Evolutionary conservation across 2,797 vertebrate genomes (phyloP).

Genomic region (Erpetoichthys calabaricus): DNA sequence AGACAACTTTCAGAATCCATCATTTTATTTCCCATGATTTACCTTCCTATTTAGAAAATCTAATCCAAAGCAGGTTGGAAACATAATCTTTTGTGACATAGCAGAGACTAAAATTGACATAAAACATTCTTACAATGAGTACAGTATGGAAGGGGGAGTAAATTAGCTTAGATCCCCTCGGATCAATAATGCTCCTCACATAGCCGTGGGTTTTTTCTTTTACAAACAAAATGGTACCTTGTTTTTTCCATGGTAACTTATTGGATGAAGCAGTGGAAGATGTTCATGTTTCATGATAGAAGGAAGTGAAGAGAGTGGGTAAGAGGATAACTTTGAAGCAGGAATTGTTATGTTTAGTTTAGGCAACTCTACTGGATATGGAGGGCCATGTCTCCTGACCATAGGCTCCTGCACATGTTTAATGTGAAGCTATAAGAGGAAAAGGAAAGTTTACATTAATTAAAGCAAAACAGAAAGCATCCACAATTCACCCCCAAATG

Average conservation of each 20-base stretch:
- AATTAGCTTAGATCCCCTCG: no score
- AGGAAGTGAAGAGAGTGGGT: constrained; percentile 34
- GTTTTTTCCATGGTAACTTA: constrained; percentile 44
- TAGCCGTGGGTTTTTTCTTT: no score
- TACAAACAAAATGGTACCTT: constrained; percentile 43
- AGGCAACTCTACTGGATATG: constrained; percentile 44
- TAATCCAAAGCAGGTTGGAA: no score
- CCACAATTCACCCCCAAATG: no score
- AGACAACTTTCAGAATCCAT: no score
- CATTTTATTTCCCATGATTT: no score
- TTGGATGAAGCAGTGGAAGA: constrained; percentile 39
- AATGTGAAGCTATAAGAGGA: constrained; percentile 29
- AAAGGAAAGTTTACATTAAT: neutral
- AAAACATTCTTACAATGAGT: constrained; percentile 1
- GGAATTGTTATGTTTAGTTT: constrained; percentile 43
- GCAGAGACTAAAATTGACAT: no score
- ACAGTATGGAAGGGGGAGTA: no score
- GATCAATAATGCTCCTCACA: no score
- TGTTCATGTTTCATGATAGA: constrained; percentile 33
- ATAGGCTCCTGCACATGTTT: constrained; percentile 35
- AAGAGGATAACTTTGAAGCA: constrained; percentile 33
- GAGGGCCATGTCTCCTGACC: constrained; percentile 26
- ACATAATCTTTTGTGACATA: no score
- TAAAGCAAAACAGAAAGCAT: no score
- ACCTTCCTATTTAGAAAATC: no score